Conservation (phyloP, 2,888 invertebrate genomes). For the Xylocampa areola region DNA sequence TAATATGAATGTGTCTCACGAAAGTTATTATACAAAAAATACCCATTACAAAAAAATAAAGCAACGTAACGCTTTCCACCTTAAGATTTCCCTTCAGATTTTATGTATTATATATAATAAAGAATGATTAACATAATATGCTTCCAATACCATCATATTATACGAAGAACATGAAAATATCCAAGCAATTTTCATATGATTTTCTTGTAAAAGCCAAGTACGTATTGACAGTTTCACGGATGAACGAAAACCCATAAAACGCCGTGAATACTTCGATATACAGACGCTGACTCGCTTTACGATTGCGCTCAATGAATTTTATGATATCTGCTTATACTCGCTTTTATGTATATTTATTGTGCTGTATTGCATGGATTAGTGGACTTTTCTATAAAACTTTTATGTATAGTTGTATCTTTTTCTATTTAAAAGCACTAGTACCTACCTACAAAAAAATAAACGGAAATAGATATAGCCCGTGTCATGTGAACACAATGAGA, state of each 20-base stretch:
- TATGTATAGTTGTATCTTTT: not conserved
- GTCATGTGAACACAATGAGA: too few relatives aligned
- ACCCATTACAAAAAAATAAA: too few relatives aligned
- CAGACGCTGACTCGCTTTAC: constrained; percentile 74
- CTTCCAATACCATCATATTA: too few relatives aligned
- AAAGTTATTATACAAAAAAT: too few relatives aligned
- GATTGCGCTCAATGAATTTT: constrained; percentile 75
- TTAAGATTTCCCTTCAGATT: too few relatives aligned
- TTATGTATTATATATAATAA: too few relatives aligned
- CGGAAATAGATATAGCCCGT: too few relatives aligned
- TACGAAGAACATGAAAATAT: not conserved
- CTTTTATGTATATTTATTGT: constrained; percentile 39
- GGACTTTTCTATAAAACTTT: not conserved
- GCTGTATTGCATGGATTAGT: constrained; percentile 41
- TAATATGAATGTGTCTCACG: too few relatives aligned
- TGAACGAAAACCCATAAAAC: constrained; percentile 68
- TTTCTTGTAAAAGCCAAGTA: constrained; percentile 47
- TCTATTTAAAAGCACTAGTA: too few relatives aligned
- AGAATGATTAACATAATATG: too few relatives aligned
- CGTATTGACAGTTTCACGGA: constrained; percentile 64
- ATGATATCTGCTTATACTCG: constrained; percentile 41
- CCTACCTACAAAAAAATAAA: too few relatives aligned
- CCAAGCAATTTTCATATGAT: constrained; percentile 35
- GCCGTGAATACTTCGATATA: constrained; percentile 73
- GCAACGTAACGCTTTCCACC: too few relatives aligned